These are phyloP conservation scores for Thunnus maccoyii DNA, from an alignment of 2,113 vertebrate genomes.

Conservation along the genomic window DNA sequence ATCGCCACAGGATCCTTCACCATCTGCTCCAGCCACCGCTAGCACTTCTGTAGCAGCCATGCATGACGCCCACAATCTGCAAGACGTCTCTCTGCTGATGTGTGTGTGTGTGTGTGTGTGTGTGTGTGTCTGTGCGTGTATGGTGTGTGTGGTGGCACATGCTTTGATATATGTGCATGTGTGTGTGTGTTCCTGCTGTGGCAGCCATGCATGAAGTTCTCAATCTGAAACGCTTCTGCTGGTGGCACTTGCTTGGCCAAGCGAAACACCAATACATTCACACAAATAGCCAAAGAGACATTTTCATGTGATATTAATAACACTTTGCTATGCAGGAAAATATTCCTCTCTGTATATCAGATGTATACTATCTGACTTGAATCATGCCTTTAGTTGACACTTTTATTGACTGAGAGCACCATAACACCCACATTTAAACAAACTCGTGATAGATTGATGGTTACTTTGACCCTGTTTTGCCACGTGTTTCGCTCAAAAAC, in stretches of 20 bases:
- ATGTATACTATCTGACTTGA: constrained; percentile 18
- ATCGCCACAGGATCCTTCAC: constrained; percentile 74
- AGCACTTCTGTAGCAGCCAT: constrained; percentile 76
- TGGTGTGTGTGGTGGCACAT: constrained; percentile 33
- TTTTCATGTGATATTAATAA: constrained; percentile 43
- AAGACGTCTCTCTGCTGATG: constrained; percentile 65
- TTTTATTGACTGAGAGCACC: constrained; percentile 19
- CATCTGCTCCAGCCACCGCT: constrained; percentile 78
- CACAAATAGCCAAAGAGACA: constrained; percentile 23
- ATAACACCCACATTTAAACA: neutral
- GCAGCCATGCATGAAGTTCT: constrained; percentile 67
- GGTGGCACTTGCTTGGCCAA: constrained; percentile 61
- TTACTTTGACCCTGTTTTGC: constrained; percentile 14
- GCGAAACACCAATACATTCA: constrained; percentile 49
- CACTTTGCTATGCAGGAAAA: neutral
- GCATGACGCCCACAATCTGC: constrained; percentile 79
- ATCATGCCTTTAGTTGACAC: neutral
- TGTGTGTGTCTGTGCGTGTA: constrained; percentile 1
- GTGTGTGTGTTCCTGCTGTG: constrained; percentile 43
- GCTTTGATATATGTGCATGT: constrained; percentile 20
- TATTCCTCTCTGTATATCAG: constrained; percentile 4
- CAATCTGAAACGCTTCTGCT: constrained; percentile 67
- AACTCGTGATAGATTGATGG: neutral
- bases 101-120: constrained; percentile 42
- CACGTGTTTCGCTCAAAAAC: neutral